phyloP scores from a whole-genome alignment of 2,113 vertebrate genomes.

The Lophochroa leadbeateri region DNA sequence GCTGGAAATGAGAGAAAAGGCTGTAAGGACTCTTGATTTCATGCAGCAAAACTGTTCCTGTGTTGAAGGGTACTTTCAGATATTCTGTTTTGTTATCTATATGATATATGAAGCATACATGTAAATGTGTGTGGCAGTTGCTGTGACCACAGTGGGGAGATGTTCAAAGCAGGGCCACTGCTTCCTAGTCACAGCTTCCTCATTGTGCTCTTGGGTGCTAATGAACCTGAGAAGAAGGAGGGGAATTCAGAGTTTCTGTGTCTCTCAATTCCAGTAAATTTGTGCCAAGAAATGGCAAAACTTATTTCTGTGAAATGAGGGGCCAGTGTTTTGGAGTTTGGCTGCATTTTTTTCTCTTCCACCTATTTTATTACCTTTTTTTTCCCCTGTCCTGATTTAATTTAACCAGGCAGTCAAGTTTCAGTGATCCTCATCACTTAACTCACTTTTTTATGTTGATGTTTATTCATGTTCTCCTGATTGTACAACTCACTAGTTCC shows the following conservation, averaged over 20 bases:
- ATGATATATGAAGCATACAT: not conserved
- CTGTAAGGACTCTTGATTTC: not conserved
- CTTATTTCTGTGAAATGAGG: not conserved
- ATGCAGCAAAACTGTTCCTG: not conserved
- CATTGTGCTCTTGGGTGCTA: not conserved
- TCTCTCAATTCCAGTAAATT: conserved; percentile 7
- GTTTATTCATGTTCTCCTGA: not conserved
- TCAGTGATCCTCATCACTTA: not conserved
- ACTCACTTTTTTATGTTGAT: not conserved
- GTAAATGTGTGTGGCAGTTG: not conserved
- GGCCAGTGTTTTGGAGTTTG: not conserved
- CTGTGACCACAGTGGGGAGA: not conserved
- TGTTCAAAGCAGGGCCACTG: not conserved
- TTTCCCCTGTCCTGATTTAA: not conserved
- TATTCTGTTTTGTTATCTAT: not conserved
- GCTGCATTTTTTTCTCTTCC: not conserved
- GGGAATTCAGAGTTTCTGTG: not conserved
- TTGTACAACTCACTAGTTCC: not conserved
- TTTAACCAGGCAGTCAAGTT: not conserved
- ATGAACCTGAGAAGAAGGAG: not conserved
- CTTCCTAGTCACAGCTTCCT: not conserved
- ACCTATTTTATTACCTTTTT: not conserved
- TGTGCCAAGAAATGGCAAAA: conserved; percentile 7
- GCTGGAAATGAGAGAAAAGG: not conserved
- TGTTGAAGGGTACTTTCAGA: not conserved